These are phyloP conservation scores for Hirtodrosophila duncani DNA, from an alignment of 2,888 invertebrate genomes.

Conservation along the genomic window DNA sequence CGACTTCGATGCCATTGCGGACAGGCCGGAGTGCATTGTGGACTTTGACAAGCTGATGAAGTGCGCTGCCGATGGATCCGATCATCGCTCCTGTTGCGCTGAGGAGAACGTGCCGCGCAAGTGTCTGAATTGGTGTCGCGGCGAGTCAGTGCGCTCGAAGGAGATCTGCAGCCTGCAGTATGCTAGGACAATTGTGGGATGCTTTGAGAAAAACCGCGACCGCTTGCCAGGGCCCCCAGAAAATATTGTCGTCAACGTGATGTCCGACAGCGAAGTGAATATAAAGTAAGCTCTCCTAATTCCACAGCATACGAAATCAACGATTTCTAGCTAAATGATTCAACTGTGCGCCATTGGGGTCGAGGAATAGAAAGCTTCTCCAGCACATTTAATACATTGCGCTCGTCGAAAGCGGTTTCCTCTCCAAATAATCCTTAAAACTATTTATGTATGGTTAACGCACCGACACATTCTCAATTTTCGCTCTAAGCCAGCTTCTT, in stretches of 20 bases:
- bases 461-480: conserved; percentile 10
- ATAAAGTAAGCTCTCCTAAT: conserved; percentile 76
- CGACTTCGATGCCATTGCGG: conserved; percentile 89
- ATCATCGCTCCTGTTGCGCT: conserved; percentile 91
- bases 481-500: conserved; percentile 28
- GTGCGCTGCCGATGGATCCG: conserved; percentile 89
- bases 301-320: no score
- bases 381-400: no score
- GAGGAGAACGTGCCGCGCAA: conserved; percentile 88
- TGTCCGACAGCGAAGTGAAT: conserved; percentile 81
- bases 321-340: not conserved
- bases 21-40: conserved; percentile 87
- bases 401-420: no score
- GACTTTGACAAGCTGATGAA: conserved; percentile 92
- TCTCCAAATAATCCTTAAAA: not conserved
- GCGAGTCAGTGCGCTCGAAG: conserved; percentile 83
- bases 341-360: no score
- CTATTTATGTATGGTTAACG: conserved; percentile 6
- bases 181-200: conserved; percentile 87
- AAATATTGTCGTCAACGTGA: conserved; percentile 81
- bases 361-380: no score
- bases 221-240: conserved; percentile 89
- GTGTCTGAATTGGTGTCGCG: conserved; percentile 91
- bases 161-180: conserved; percentile 85
- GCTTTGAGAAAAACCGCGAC: conserved; percentile 89